Evolutionary conservation across 2,888 invertebrate species (phyloP).

Genomic region (Omphaloscelis lunosa): DNA sequence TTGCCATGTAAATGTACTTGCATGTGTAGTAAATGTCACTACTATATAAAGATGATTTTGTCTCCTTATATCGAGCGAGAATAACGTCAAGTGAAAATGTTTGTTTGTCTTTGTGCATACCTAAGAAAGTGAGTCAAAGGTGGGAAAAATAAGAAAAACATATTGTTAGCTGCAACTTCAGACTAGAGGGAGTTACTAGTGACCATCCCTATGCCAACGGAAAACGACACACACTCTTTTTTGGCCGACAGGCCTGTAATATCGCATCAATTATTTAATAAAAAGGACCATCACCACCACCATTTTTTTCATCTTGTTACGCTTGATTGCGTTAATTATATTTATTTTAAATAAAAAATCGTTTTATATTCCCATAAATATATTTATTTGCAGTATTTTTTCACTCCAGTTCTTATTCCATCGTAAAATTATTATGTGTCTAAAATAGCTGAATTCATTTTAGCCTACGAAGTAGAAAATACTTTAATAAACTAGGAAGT

Average conservation of each 20-base stretch:
- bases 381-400: background rate
- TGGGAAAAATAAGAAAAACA: background rate
- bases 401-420: background rate
- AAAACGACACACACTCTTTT: no score
- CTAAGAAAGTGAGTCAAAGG: background rate
- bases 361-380: no score
- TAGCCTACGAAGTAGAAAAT: background rate
- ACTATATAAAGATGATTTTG: background rate
- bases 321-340: no score
- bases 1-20: no score
- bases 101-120: background rate
- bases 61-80: background rate
- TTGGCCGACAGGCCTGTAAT: no score
- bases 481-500: background rate
- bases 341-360: no score
- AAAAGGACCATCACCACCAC: no score
- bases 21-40: no score
- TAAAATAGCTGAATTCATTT: background rate
- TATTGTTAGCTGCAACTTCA: background rate
- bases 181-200: no score
- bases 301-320: no score
- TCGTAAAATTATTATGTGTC: background rate
- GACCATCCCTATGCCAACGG: no score
- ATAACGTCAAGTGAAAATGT: background rate
- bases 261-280: no score